Base-by-base conservation (phyloP, 1,140 invertebrate species). In the Leucophenga varia region DNA sequence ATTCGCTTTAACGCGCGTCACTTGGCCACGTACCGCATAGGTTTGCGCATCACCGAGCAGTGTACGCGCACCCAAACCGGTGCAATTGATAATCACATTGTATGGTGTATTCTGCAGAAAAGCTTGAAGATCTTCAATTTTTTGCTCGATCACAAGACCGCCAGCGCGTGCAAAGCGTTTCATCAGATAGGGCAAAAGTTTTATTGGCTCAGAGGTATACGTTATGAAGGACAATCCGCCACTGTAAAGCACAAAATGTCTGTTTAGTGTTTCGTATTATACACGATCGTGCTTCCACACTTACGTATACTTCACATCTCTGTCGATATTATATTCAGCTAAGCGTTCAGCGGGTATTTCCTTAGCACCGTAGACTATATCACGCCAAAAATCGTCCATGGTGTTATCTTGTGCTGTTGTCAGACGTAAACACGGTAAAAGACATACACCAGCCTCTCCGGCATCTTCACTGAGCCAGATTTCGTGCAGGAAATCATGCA, bases 51-150 rank as follows among this genome's bases (percentile, higher is more conserved):
- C 88, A 6, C 75, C 71, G 2, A 82, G 78, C 5, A 89, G 67
- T 5, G 86, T 80, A 8, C 79, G 80, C 0, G 90, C 64, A 6
- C 71, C 71, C 6, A 73, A 41, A 1, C 89, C 89, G 17, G 81
- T 80, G 57, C 89, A 91, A 68, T 91, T 90, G 18, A 91, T 78
- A 21, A 91, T 76, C 2, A 86, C 77, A 67, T 89, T 82, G 61
- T 79, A 88, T 0, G 64, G 8, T 6, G 74, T 74, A 1, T 77
- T 59, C 1, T 76, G 47, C 1, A 72, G 52, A 0, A 84, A 61
- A 47, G 83, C 77, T 6, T 78, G 54, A 2, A 89, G 72, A 21
- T 78, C 74, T 2, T 63, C 55, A 10, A 89, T 68, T 46, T 78
- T 81, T 43, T 71, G 72, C 14, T 73, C 65, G 5, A 77, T 32